Conservation (phyloP, 2,888 invertebrate genomes). For the Meiosimyza platycephala region DNA sequence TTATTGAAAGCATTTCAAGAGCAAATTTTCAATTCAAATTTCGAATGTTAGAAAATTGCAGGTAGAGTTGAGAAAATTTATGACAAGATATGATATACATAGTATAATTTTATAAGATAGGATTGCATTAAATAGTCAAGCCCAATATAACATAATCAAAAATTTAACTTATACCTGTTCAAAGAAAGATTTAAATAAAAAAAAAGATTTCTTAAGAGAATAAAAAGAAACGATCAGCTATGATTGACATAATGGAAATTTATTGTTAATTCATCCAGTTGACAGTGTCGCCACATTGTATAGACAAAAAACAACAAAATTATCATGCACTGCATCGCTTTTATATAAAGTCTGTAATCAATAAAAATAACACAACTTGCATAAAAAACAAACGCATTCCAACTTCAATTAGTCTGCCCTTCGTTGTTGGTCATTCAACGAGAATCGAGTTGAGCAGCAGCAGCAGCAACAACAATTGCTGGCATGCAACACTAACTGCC, state of each 20-base stretch:
- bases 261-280: neutral
- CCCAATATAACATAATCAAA: too few species aligned
- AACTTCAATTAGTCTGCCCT: neutral
- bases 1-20: too few species aligned
- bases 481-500: neutral
- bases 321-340: slow-evolving; percentile 16
- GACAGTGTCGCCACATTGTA: neutral
- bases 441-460: neutral
- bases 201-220: neutral
- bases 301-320: neutral
- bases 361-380: slow-evolving; percentile 12
- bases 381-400: neutral
- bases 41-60: too few species aligned
- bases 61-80: too few species aligned
- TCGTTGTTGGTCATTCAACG: slow-evolving; percentile 5
- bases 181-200: too few species aligned
- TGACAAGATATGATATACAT: too few species aligned
- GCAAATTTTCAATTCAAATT: too few species aligned
- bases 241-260: slow-evolving; percentile 9
- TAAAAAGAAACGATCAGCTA: neutral
- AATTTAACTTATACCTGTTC: too few species aligned
- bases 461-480: neutral
- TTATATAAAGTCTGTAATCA: slow-evolving; percentile 18
- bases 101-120: too few species aligned
- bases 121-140: too few species aligned